These are phyloP conservation scores for Otis tarda DNA, from an alignment of 2,113 vertebrate species.

Conservation along the genomic window DNA sequence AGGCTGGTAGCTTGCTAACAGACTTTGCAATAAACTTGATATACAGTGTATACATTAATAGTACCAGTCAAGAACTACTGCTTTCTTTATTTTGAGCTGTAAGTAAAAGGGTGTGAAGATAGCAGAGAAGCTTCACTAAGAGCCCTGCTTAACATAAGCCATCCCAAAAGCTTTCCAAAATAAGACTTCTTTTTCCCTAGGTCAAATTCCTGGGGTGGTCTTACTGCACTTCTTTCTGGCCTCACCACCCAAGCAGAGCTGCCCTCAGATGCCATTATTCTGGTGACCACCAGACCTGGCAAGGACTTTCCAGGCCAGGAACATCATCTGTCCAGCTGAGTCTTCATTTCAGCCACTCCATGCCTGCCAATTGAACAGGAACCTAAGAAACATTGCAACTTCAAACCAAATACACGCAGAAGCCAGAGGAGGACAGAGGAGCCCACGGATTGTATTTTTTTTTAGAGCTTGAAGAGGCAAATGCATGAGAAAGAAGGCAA, in stretches of 20 bases:
- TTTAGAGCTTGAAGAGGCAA: background rate
- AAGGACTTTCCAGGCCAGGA: background rate
- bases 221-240: background rate
- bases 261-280: background rate
- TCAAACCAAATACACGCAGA: background rate
- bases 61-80: background rate
- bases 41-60: background rate
- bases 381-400: background rate
- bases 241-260: background rate
- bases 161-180: background rate
- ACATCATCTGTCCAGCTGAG: background rate
- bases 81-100: constrained; percentile 3
- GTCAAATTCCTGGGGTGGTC: background rate
- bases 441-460: background rate
- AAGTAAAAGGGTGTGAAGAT: constrained; percentile 8
- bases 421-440: background rate
- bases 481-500: background rate
- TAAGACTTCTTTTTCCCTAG: background rate
- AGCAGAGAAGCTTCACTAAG: background rate
- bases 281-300: background rate
- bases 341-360: background rate
- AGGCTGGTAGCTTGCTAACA: constrained; percentile 18
- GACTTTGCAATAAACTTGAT: constrained; percentile 35
- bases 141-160: background rate
- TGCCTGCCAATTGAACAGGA: background rate